phyloP scores from a whole-genome alignment of 2,888 invertebrate genomes.

The Cosmia pyralina region DNA sequence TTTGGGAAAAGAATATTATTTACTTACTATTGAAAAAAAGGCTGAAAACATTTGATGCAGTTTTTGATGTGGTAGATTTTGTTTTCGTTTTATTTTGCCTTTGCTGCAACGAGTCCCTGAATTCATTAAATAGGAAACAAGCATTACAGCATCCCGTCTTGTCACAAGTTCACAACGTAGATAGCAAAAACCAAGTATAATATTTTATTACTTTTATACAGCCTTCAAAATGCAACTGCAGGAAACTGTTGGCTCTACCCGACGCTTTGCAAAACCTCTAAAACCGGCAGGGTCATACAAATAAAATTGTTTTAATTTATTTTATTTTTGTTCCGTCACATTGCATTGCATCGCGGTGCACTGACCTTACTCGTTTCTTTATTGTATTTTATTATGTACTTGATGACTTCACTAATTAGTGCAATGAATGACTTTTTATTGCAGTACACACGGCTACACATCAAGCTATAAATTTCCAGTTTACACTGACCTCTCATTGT shows the following conservation, averaged over 20 bases:
- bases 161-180: neutral
- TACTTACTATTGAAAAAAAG: neutral
- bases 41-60: neutral
- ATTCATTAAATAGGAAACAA: neutral
- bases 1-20: too few relatives aligned
- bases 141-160: too few relatives aligned
- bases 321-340: slow-evolving; percentile 53
- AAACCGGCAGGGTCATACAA: slow-evolving; percentile 46
- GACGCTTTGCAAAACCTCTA: slow-evolving; percentile 8
- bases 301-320: slow-evolving; percentile 56
- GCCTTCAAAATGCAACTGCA: slow-evolving; percentile 1
- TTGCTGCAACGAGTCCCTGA: neutral
- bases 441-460: too few relatives aligned
- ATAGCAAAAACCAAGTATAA: neutral
- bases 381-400: slow-evolving; percentile 38
- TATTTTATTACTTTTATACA: neutral
- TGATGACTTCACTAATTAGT: slow-evolving; percentile 41
- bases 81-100: neutral
- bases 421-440: slow-evolving; percentile 31
- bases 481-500: too few relatives aligned
- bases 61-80: neutral
- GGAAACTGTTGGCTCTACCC: slow-evolving; percentile 5
- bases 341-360: slow-evolving; percentile 34
- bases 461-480: too few relatives aligned
- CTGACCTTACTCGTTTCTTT: slow-evolving; percentile 41